These are phyloP conservation scores for Oncorhynchus nerka DNA, from an alignment of 2,113 vertebrate genomes.

Conservation along the genomic window DNA sequence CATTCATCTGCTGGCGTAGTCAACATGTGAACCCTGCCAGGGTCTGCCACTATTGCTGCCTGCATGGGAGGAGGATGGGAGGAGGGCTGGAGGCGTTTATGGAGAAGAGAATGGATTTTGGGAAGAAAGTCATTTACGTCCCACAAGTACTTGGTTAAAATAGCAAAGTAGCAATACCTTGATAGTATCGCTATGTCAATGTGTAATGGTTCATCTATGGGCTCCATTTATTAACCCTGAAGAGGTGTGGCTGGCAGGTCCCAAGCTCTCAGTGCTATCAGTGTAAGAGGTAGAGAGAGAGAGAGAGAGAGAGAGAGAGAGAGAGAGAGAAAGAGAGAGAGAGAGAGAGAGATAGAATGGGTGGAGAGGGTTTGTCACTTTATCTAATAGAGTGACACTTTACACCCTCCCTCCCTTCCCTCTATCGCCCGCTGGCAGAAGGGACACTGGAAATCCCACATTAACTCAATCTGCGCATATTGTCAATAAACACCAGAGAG, in stretches of 20 bases:
- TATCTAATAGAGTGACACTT: constrained; percentile 47
- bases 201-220: constrained; percentile 66
- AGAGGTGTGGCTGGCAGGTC: constrained; percentile 59
- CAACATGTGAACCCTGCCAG: constrained; percentile 41
- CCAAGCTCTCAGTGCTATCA: constrained; percentile 16
- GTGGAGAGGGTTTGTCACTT: constrained; percentile 29
- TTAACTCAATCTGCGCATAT: constrained; percentile 53
- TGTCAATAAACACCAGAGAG: constrained; percentile 65
- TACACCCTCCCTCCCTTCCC: not conserved
- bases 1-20: constrained; percentile 47
- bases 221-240: constrained; percentile 71
- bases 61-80: too few species aligned
- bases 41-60: constrained; percentile 30
- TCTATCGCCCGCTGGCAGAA: constrained; percentile 11
- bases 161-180: constrained; percentile 61
- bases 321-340: constrained; percentile 8
- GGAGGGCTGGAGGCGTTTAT: not conserved
- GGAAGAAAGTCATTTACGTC: constrained; percentile 43
- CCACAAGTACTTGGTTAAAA: constrained; percentile 68
- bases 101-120: constrained; percentile 54
- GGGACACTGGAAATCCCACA: constrained; percentile 44
- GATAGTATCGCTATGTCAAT: constrained; percentile 61
- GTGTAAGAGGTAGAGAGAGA: not conserved
- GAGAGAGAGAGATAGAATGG: constrained; percentile 5
- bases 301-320: constrained; percentile 26